Conservation (phyloP, 2,888 invertebrate species). For the Vanessa cardui region DNA sequence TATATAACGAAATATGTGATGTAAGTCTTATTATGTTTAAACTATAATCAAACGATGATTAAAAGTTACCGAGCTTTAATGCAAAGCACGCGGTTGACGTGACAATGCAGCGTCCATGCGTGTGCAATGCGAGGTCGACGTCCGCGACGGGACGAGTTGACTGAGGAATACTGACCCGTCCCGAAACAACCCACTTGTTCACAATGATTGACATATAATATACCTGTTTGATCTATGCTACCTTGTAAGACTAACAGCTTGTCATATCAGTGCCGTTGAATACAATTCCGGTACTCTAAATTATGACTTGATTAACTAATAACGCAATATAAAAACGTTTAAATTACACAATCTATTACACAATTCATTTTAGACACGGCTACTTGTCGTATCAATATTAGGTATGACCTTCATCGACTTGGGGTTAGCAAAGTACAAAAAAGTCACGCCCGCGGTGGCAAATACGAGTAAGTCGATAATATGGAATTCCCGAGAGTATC, state of each 20-base stretch:
- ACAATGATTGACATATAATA: constrained; percentile 15
- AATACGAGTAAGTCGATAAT: constrained; percentile 4
- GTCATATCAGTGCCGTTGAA: background rate
- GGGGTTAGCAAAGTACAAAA: constrained; percentile 4
- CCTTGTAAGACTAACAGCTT: background rate
- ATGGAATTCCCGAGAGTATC: background rate
- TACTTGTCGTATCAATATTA: background rate
- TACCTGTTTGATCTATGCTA: constrained; percentile 6
- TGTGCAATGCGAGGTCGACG: constrained; percentile 62
- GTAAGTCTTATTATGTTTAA: no score
- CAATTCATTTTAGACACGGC: background rate
- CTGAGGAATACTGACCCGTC: constrained; percentile 64
- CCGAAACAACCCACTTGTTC: constrained; percentile 43
- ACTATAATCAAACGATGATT: constrained; percentile 17
- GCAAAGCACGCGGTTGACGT: constrained; percentile 57
- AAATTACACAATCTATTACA: no score
- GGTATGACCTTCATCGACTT: background rate
- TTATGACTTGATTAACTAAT: no score
- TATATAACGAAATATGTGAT: background rate
- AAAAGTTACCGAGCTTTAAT: constrained; percentile 43
- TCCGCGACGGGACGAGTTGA: constrained; percentile 63
- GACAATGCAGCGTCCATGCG: constrained; percentile 68
- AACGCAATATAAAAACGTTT: no score
- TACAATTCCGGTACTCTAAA: no score
- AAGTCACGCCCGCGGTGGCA: constrained; percentile 1